Conservation (phyloP, 1,140 invertebrate species). For the Riptortus pedestris region DNA sequence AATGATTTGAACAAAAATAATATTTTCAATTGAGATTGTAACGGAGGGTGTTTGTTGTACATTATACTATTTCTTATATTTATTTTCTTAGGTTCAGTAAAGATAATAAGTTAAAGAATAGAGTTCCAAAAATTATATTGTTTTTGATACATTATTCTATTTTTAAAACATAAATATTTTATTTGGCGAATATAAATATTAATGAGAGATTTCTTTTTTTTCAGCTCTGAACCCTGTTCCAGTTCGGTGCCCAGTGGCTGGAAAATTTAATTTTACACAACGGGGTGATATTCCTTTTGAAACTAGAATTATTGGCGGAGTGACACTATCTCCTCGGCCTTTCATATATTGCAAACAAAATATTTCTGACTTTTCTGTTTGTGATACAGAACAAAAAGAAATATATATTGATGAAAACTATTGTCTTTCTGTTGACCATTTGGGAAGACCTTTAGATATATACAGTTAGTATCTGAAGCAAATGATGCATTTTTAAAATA, state of each 20-base stretch:
- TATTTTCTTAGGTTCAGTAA: too few relatives aligned
- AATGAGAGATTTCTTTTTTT: conserved; percentile 29
- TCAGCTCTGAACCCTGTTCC: conserved; percentile 81
- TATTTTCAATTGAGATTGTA: too few relatives aligned
- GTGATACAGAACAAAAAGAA: conserved; percentile 86
- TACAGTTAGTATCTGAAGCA: conserved; percentile 52
- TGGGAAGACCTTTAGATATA: conserved; percentile 84
- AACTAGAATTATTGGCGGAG: conserved; percentile 86
- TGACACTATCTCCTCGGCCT: conserved; percentile 82
- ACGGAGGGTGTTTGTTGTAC: too few relatives aligned
- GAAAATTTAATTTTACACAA: conserved; percentile 90
- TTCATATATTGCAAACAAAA: conserved; percentile 88
- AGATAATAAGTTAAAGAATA: too few relatives aligned
- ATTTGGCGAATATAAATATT: background rate
- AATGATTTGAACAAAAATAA: too few relatives aligned
- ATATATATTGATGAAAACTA: conserved; percentile 89
- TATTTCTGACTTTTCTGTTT: conserved; percentile 89
- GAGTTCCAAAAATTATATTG: too few relatives aligned
- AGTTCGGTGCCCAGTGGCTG: conserved; percentile 87
- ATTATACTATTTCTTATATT: too few relatives aligned
- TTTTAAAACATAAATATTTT: too few relatives aligned
- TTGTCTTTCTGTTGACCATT: conserved; percentile 89
- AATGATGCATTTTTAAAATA: background rate
- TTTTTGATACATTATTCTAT: too few relatives aligned
- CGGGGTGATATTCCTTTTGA: conserved; percentile 76